phyloP scores from a whole-genome alignment of 1,140 invertebrate genomes.

The Cydia strobilella region DNA sequence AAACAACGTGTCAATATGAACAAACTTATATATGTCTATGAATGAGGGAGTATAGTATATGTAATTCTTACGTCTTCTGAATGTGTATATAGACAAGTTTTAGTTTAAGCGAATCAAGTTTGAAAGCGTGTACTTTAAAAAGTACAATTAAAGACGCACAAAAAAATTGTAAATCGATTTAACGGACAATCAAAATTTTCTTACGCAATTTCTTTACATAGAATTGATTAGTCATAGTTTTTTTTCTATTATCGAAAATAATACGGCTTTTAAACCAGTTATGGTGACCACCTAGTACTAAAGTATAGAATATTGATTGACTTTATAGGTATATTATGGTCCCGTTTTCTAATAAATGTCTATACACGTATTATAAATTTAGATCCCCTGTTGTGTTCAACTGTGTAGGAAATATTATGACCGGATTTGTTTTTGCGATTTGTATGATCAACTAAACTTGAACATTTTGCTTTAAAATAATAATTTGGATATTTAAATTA shows the following conservation, averaged over 20 bases:
- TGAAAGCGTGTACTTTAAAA: neutral
- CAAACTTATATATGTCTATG: too few species aligned
- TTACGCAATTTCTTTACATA: neutral
- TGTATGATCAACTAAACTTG: neutral
- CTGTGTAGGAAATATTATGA: neutral
- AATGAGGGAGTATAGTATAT: too few species aligned
- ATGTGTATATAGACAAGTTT: too few species aligned
- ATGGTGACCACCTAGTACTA: neutral
- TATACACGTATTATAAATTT: neutral
- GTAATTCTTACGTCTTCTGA: too few species aligned
- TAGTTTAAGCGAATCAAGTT: too few species aligned
- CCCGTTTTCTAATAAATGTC: conserved; percentile 2
- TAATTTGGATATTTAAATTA: too few species aligned
- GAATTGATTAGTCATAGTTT: neutral
- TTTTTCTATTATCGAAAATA: neutral
- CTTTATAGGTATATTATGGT: neutral
- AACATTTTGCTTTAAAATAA: too few species aligned
- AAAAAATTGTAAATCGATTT: neutral
- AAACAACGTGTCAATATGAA: too few species aligned
- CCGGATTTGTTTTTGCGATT: neutral
- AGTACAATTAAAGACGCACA: neutral
- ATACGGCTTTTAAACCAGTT: neutral
- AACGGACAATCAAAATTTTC: conserved; percentile 8
- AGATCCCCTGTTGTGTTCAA: neutral
- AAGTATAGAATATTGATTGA: neutral